phyloP scores from a whole-genome alignment of 2,797 vertebrate genomes.

The Varecia variegata region DNA sequence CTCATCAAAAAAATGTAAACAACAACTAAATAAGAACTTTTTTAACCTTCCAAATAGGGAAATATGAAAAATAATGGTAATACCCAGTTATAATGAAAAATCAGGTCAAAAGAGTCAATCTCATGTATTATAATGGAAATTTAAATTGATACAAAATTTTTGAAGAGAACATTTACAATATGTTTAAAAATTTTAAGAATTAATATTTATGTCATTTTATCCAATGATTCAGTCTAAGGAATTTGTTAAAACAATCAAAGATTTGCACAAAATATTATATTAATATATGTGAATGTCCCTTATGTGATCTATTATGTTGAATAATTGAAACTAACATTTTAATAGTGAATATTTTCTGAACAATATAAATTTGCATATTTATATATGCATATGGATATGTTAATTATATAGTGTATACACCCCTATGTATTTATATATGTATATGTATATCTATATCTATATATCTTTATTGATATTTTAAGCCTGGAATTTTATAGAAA shows the following conservation, averaged over 20 bases:
- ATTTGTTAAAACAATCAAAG: background rate
- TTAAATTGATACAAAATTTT: background rate
- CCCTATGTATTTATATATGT: background rate
- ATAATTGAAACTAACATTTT: background rate
- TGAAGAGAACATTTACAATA: background rate
- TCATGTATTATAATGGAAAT: background rate
- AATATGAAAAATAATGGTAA: background rate
- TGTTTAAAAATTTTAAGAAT: background rate
- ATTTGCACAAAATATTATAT: background rate
- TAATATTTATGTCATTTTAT: background rate
- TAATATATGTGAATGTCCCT: background rate
- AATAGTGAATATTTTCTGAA: background rate
- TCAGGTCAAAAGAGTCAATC: background rate
- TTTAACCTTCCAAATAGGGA: background rate
- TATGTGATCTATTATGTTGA: background rate
- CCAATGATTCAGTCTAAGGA: background rate
- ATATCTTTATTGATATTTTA: background rate
- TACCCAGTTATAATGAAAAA: background rate
- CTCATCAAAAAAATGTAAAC: background rate
- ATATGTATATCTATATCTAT: background rate
- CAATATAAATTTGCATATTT: background rate
- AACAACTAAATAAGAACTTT: background rate
- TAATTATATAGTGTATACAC: background rate
- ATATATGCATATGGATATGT: background rate
- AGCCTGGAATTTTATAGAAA: background rate